phyloP scores from a whole-genome alignment of 1,140 invertebrate species.

The Littorina saxatilis region DNA sequence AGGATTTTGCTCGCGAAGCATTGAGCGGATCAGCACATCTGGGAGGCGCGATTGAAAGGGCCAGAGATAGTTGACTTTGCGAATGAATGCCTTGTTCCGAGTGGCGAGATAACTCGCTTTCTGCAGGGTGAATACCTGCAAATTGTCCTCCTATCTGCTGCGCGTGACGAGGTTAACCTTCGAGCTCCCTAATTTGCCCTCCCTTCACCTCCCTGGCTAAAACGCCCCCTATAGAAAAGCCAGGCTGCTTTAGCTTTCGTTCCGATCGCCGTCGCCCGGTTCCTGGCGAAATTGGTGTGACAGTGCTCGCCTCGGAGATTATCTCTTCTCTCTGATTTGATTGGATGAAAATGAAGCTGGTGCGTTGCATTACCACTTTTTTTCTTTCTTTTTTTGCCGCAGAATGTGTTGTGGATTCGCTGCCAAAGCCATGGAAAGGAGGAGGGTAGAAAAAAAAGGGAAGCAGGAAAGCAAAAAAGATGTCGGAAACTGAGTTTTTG shows the following conservation, averaged over 20 bases:
- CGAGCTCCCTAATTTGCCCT: slow-evolving; percentile 36
- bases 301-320: slow-evolving; percentile 30
- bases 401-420: too few relatives aligned
- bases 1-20: neutral
- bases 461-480: neutral
- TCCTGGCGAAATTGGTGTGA: slow-evolving; percentile 36
- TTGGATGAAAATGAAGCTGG: slow-evolving; percentile 34
- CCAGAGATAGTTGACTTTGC: slow-evolving; percentile 10
- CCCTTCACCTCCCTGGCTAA: neutral
- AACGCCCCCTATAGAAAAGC: neutral
- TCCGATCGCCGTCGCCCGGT: neutral
- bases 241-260: neutral
- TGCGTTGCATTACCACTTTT: neutral
- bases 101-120: slow-evolving; percentile 31
- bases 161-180: slow-evolving; percentile 22
- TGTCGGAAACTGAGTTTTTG: neutral
- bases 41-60: neutral
- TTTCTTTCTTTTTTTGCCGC: neutral
- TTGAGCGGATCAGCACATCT: neutral
- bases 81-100: slow-evolving; percentile 4
- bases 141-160: slow-evolving; percentile 20
- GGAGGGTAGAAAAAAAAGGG: neutral
- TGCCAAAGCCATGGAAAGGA: too few relatives aligned
- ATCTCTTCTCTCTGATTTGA: slow-evolving; percentile 22
- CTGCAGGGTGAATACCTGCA: slow-evolving; percentile 29